Base-by-base conservation (phyloP, 1,140 invertebrate species). In the Drepana arcuata region DNA sequence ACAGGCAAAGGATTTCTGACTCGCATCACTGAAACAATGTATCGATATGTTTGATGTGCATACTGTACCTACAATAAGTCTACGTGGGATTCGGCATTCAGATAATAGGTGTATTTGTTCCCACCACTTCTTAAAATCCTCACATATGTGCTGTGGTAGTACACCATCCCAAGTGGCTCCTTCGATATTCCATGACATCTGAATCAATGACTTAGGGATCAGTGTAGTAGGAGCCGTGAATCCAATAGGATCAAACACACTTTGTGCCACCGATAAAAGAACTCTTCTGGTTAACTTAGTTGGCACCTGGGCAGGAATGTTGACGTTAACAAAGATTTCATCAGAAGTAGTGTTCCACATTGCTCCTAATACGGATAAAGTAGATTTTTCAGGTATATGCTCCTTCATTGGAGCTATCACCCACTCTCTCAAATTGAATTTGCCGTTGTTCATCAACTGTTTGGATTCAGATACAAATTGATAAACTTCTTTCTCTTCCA, bases 191-290 rank as follows among this genome's bases (percentile, higher is more conserved):
- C 39, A 41, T 6, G 14, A 9, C 28, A 33, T 12, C 18, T 48
- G 45, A 30, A 41, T 13, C 7, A 48, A 14, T 16, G 37, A 10
- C 13, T 28, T 36, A 0, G 39, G 38, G 1, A 37, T 21, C 10
- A 48, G 10, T 7, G 30, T 48, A 14, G 13, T 34, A 15, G 45
- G 28, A 25, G 11, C 31, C 3, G 21, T 24, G 10, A 33, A 28
- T 0, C 45, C 45, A 1, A 48, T 11, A 2, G 45, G 45, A 27
- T 48, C 45, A 29, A 34, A 48, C 9, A 48, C 34, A 6, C 16
- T 25, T 28, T 48, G 45, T 7, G 38, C 16, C 1, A 41, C 2
- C 11, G 42, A 45, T 14, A 45, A 10, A 7, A 45, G 15, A 11
- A n/a, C 14, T 30, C 34, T 45, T 34, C 38, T 45, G 4, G 42